Conservation (phyloP, 2,888 invertebrate genomes). For the Ryuthela nishihirai region DNA sequence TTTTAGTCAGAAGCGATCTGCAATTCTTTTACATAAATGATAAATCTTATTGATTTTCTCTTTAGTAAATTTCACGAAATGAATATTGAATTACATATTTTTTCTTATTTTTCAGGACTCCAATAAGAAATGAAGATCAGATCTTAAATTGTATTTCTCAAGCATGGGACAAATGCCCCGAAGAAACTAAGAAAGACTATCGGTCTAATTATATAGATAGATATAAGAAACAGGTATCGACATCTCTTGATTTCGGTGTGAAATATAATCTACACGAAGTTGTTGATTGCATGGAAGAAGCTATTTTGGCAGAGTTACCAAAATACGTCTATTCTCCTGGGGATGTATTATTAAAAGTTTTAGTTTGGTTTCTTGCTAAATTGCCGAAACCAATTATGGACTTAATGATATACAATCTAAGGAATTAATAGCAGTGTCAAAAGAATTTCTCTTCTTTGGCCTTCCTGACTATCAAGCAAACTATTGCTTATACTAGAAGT, state of each 20-base stretch:
- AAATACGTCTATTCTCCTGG: conserved; percentile 29
- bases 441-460: too few relatives aligned
- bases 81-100: too few relatives aligned
- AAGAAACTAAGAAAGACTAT: conserved; percentile 8
- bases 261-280: conserved; percentile 28
- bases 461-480: too few relatives aligned
- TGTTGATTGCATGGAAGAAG: conserved; percentile 24
- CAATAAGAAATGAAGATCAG: conserved; percentile 6
- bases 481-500: too few relatives aligned
- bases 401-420: not conserved
- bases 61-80: too few relatives aligned
- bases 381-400: conserved; percentile 21
- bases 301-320: conserved; percentile 17
- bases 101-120: conserved; percentile 18
- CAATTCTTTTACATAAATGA: too few relatives aligned
- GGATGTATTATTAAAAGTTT: conserved; percentile 5
- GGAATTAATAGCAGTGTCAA: too few relatives aligned
- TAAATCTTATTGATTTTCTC: too few relatives aligned
- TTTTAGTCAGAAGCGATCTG: too few relatives aligned
- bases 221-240: not conserved
- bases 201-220: conserved; percentile 7
- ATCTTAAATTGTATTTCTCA: not conserved
- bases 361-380: conserved; percentile 8
- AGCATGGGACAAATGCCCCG: conserved; percentile 16
- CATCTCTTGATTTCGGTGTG: conserved; percentile 9